Percentiles rank a stretch among this genome's conserved stretches.
phyloP scores from a whole-genome alignment of 2,888 invertebrate genomes.

The Strigamia maritima region DNA sequence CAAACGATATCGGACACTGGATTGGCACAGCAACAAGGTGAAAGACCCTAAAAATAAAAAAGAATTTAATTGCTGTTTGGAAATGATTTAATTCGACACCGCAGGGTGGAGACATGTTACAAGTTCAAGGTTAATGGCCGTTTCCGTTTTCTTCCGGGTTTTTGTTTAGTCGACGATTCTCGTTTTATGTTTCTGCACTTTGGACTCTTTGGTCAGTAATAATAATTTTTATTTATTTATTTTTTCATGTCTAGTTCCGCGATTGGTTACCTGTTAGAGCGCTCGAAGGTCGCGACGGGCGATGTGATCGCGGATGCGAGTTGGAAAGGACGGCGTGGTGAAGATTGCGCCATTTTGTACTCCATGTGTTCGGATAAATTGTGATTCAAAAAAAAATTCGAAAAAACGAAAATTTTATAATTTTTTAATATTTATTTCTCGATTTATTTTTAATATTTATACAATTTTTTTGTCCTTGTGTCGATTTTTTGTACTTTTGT shows the following conservation, averaged over 20 bases:
- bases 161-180: neutral
- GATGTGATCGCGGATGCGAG: slow-evolving; percentile 20
- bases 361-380: neutral
- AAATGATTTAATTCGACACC: neutral
- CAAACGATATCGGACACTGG: slow-evolving; percentile 67
- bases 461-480: too few species aligned
- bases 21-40: slow-evolving; percentile 92
- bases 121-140: neutral
- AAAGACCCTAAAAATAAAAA: slow-evolving; percentile 57
- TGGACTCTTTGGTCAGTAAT: neutral
- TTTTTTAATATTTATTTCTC: too few species aligned
- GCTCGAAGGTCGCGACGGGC: neutral
- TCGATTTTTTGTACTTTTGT: too few species aligned
- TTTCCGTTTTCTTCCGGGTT: neutral
- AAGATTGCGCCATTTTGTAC: neutral
- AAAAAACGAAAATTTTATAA: too few species aligned
- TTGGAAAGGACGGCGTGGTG: slow-evolving; percentile 1
- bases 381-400: neutral
- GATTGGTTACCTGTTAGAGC: neutral
- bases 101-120: neutral
- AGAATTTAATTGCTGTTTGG: neutral
- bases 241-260: slow-evolving; percentile 6
- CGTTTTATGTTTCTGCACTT: too few species aligned
- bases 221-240: neutral
- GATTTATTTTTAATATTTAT: too few species aligned